Evolutionary conservation across 2,888 invertebrate species (phyloP), one percentile per base, ranked within the genome.

Genomic region (Eupithecia subfuscata): DNA sequence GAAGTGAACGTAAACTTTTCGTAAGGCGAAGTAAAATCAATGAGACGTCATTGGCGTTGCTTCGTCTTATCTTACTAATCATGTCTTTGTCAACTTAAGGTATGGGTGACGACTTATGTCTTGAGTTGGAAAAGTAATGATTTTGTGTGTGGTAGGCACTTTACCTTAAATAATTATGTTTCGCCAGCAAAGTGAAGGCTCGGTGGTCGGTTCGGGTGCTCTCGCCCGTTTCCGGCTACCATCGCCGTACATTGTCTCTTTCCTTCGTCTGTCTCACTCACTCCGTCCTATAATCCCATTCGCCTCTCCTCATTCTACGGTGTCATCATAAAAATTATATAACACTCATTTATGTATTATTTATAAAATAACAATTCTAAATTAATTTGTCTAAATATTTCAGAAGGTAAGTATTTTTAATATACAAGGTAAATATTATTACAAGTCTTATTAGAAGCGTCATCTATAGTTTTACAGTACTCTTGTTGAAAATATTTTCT

Each of bases 181-280:
- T 74, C 76, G 77, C 77, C 77, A 77, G 77, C 75, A 70, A 56
- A 75, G 37, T n/a, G 60, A 75, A 75, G 82, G 69, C 79, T 76
- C 80, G 56, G 65, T 79, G 79, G 68, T 82, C 83, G 81, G 75
- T 40, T 70, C 75, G 75, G 77, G 37, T 82, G 80, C 63, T 71
- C 45, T 77, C 74, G 69, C 78, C 75, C 79, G 78, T 75, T 70
- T 45, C 72, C 75, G 75, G 34, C 70, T 25, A 16, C 73, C 73
- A 75, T 69, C 52, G 75, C 81, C 80, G 75, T 37, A 76, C 76
- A 80, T 79, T 78, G 67, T 75, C 71, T 77, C 71, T 73, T 25
- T 72, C 77, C 77, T 77, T 74, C 73, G 73, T 73, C 71, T 79
- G 48, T 73, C 71, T 82, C 75, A 73, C 56, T 74, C 76, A 60